These are phyloP conservation scores for Drosophila limbata DNA, from an alignment of 2,888 invertebrate genomes.

Conservation along the genomic window DNA sequence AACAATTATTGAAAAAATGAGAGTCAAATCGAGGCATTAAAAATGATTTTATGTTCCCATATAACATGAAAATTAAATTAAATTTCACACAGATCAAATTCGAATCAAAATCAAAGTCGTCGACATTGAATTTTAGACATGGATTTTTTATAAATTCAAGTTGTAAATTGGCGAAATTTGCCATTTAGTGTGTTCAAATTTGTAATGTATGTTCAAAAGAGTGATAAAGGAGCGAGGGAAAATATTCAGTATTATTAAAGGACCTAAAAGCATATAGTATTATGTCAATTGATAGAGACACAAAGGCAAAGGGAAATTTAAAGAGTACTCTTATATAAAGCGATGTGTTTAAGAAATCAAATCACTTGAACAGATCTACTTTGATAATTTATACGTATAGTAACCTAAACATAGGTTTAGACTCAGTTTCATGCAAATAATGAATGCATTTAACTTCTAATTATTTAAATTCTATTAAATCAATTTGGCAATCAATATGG, in stretches of 20 bases:
- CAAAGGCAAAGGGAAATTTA: neutral
- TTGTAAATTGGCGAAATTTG: constrained; percentile 46
- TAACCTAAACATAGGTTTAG: neutral
- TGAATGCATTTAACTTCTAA: neutral
- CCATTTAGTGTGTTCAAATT: constrained; percentile 18
- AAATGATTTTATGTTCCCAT: constrained; percentile 28
- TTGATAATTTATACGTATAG: neutral
- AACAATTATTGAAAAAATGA: neutral
- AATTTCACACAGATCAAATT: constrained; percentile 59
- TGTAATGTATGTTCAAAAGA: constrained; percentile 5
- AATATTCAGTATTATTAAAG: neutral
- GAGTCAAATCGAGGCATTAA: constrained; percentile 7
- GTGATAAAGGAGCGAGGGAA: neutral
- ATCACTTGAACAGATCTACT: neutral
- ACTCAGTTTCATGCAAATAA: neutral
- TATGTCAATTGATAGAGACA: too few species aligned
- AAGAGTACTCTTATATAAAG: neutral
- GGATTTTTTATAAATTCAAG: neutral
- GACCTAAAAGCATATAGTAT: neutral
- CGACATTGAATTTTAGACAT: constrained; percentile 18
- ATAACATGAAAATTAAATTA: constrained; percentile 44
- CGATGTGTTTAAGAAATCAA: neutral
- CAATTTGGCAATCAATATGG: neutral
- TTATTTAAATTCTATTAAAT: neutral
- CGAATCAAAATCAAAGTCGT: constrained; percentile 53